Percentiles rank a stretch among this genome's conserved stretches.
Conservation (phyloP, 2,888 invertebrate genomes). For the Pandemis corylana region DNA sequence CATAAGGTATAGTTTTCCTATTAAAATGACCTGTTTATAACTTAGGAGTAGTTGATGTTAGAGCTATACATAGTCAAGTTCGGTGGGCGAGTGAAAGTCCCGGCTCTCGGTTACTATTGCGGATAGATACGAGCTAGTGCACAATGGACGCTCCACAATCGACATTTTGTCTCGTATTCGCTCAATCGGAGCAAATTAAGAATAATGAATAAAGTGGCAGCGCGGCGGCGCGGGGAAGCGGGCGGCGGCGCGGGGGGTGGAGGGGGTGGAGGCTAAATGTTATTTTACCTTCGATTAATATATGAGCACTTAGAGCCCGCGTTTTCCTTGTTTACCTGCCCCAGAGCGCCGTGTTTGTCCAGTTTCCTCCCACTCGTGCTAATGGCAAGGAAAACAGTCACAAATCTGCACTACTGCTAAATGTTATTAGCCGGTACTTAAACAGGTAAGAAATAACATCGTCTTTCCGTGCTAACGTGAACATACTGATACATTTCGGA, state of each 20-base stretch:
- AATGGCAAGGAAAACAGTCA: slow-evolving; percentile 6
- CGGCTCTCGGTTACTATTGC: background rate
- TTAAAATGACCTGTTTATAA: too few relatives aligned
- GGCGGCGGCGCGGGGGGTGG: background rate
- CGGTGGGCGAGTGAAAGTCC: background rate
- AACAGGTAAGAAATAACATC: background rate
- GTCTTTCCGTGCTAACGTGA: background rate
- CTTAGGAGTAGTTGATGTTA: too few relatives aligned
- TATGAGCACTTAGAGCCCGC: slow-evolving; percentile 5
- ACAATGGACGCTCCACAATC: background rate
- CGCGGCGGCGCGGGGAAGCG: background rate
- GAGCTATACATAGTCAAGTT: too few relatives aligned
- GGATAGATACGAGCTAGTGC: background rate
- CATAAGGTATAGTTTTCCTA: too few relatives aligned
- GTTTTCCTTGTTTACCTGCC: slow-evolving; percentile 11
- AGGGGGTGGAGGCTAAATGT: background rate
- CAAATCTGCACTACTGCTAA: background rate
- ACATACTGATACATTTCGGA: background rate
- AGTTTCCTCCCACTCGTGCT: background rate
- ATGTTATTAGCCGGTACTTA: background rate
- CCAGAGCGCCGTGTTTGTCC: background rate
- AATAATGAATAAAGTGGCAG: slow-evolving; percentile 3
- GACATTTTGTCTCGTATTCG: background rate
- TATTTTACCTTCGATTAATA: slow-evolving; percentile 13
- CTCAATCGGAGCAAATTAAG: slow-evolving; percentile 11